Base-by-base conservation (phyloP, 37 sponge, comb jelly and placozoan species). In the Amphimedon queenslandica region DNA sequence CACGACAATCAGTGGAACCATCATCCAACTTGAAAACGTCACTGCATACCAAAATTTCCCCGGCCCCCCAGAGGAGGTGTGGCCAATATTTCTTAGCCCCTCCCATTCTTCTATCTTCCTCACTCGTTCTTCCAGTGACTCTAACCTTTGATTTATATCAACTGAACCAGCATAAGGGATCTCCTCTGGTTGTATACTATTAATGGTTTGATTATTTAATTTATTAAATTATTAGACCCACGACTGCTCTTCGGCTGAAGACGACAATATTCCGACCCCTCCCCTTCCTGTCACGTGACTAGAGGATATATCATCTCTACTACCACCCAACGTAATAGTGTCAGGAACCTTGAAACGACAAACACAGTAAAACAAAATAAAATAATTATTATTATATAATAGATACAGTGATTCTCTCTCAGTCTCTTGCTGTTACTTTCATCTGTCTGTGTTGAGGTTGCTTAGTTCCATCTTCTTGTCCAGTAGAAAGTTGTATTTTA, bases 1-100 rank as follows among this genome's bases (percentile, higher is more conserved):
- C 23, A 68, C 75, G 10, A 66, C 70, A 1, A 85, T 16, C 0
- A 85, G 80, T 32, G 85, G 85, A 20, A 85, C 69, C 85, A 85
- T 78, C 69, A 78, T 68, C 85, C 85, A 85, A 29, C 85, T 69
- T 57, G 85, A 66, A 74, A 85, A 85, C 1, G 85, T 74, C 32
- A 85, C 56, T 21, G 72, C 80, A 79, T 73, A 68, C 85, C 85
- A 85, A 40, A 85, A 72, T 29, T 74, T 38, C 23, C 61, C 28
- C 5, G 61, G 61, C 21, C 61, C 61, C 5, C 25, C n/a, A n/a
- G n/a, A n/a, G n/a, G n/a, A n/a, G n/a, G n/a, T n/a, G n/a, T n/a
- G n/a, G n/a, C n/a, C 23, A 1, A 33, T 23, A 6, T 64, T 51
- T 4, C n/a, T 43, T 41, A 42, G 24, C 21, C 41, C 66, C 1